Base-by-base conservation (phyloP, 2,888 invertebrate genomes). In the Azorinus chamasolen region DNA sequence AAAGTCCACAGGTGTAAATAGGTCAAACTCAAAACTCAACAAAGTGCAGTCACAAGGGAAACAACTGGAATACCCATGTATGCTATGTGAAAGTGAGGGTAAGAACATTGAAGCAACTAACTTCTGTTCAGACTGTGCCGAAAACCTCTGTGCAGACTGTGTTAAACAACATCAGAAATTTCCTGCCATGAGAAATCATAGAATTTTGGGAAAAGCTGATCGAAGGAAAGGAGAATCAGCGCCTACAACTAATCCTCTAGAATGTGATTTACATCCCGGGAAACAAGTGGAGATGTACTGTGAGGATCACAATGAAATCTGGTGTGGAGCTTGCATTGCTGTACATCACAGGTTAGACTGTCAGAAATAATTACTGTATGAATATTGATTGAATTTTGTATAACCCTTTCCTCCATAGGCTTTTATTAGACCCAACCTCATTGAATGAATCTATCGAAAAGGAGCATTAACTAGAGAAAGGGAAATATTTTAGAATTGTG, bases 221-320 rank as follows among this genome's bases (percentile, higher is more conserved):
- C 24, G 59, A 59, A 25, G 59, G n/a, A 32, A 32, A 32, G 4
- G 32, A 14, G 64, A 27, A n/a, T 20, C 39, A 6, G 20, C 46
- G 5, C 48, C 58, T 1, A 53, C 54, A 24, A 16, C 48, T n/a
- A 59, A 64, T 25, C 65, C 70, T 6, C 53, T 79, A 5, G 79
- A 73, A 50, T 79, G 79, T 24, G 50, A 70, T 16, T 55, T 48
- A n/a, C 79, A 79, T 45, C 65, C 69, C 0, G 74, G 70, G 1
- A 69, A 70, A 39, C n/a, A 20, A 25, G 74, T 66, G 27, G 79
- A 79, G 46, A 79, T 79, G 79, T 79, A 70, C 37, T 79, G 79
- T 51, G 79, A 66, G 2, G 62, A 73, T 20, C 79, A 79, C 57
- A 63, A 79, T 25, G 70, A 74, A 27, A 51, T 79, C 16, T 73